Conservation (phyloP, 2,113 vertebrate genomes). For the Andinoacara biseriatus region DNA sequence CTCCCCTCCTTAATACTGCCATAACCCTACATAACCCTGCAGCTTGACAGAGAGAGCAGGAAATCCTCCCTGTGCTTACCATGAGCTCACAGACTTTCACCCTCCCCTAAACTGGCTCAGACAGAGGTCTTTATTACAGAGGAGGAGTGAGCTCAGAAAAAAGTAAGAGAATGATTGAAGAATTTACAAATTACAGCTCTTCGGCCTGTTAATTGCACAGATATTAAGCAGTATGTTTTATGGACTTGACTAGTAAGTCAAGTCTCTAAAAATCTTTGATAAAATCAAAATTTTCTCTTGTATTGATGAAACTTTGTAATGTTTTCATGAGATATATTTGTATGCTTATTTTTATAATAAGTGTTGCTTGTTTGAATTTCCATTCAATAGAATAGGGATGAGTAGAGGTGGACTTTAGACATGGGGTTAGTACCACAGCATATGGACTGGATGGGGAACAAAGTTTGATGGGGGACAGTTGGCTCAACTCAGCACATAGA, state of each 20-base stretch:
- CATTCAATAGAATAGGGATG: background rate
- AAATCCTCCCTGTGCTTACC: conserved; percentile 71
- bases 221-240: background rate
- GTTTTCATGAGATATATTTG: background rate
- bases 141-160: conserved; percentile 40
- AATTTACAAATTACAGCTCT: conserved; percentile 21
- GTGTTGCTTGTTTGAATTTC: background rate
- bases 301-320: accelerated
- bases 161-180: conserved; percentile 31
- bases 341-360: background rate
- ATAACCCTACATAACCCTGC: conserved; percentile 69
- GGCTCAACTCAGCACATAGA: background rate
- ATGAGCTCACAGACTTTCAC: conserved; percentile 70
- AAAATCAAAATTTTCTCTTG: background rate
- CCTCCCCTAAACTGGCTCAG: conserved; percentile 62
- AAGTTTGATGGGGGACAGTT: background rate
- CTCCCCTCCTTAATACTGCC: conserved; percentile 53
- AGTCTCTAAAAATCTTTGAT: background rate
- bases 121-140: conserved; percentile 73
- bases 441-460: background rate
- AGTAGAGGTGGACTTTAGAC: background rate
- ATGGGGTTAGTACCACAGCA: background rate
- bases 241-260: background rate
- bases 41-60: conserved; percentile 67
- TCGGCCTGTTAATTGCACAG: conserved; percentile 24